A percentile compares a stretch with the other conserved stretches of the same genome.
phyloP scores from a whole-genome alignment of 2,113 vertebrate genomes.

The Myxocyprinus asiaticus region DNA sequence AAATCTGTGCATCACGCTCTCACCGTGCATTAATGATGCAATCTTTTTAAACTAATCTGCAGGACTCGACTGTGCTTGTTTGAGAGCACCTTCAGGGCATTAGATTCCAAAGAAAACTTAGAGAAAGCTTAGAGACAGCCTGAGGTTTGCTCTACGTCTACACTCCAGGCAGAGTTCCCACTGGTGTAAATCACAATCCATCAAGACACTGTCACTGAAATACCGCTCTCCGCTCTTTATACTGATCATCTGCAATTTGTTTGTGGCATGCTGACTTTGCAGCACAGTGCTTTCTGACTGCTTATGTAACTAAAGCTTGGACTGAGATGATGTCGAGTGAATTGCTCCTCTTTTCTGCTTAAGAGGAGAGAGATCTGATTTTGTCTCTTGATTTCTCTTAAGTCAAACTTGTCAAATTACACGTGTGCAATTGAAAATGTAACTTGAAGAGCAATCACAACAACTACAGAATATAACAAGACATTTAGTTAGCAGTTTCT shows the following conservation, averaged over 20 bases:
- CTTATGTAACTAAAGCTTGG: neutral
- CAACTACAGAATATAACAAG: too few species aligned
- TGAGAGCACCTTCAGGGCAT: neutral
- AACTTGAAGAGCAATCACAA: too few species aligned
- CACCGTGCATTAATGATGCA: neutral
- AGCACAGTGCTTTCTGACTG: neutral
- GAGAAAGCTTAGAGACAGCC: neutral
- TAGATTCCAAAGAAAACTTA: neutral
- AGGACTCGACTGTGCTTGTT: constrained; percentile 4
- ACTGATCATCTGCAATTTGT: constrained; percentile 14
- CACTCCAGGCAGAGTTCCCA: neutral
- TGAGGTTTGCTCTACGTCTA: neutral
- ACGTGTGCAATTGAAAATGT: too few species aligned
- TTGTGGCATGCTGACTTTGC: constrained; percentile 11
- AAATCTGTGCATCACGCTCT: neutral
- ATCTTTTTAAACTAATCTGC: neutral
- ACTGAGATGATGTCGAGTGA: neutral
- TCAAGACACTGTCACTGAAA: neutral
- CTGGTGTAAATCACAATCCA: constrained; percentile 4
- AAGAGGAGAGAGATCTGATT: constrained; percentile 4
- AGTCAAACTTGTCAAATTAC: too few species aligned
- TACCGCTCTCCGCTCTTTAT: neutral
- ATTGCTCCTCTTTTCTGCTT: constrained; percentile 6
- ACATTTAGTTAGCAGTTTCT: too few species aligned
- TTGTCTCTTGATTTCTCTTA: neutral